These are phyloP conservation scores for Murina feae DNA, from an alignment of 2,113 vertebrate genomes.

Conservation along the genomic window DNA sequence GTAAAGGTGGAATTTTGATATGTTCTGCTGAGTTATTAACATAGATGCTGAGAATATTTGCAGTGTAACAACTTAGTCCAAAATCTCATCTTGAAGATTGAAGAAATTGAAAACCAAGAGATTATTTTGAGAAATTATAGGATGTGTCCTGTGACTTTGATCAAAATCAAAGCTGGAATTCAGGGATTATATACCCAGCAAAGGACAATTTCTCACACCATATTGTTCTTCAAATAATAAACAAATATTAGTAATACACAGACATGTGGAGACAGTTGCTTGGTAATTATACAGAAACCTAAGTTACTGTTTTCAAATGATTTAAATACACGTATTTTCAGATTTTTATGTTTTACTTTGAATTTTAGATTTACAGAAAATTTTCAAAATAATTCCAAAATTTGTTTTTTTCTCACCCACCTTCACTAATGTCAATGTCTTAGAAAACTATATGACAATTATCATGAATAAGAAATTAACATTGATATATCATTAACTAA, in stretches of 20 bases:
- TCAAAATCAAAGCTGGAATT: neutral
- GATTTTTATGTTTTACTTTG: constrained; percentile 10
- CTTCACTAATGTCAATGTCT: neutral
- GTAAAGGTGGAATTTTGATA: neutral
- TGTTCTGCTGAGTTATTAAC: constrained; percentile 2
- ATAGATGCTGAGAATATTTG: neutral
- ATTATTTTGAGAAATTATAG: neutral
- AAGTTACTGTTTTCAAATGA: neutral
- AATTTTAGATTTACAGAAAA: neutral
- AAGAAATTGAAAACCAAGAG: neutral
- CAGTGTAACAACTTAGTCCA: neutral
- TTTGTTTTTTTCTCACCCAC: neutral
- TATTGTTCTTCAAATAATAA: neutral
- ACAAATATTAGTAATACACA: neutral
- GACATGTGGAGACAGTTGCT: neutral
- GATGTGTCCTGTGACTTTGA: neutral
- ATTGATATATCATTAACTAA: neutral
- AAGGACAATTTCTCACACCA: neutral
- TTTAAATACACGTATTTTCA: neutral
- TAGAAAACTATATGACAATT: neutral
- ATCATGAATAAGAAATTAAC: neutral
- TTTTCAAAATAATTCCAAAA: constrained; percentile 5
- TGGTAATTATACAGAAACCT: neutral
- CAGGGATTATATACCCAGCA: neutral
- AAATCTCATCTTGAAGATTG: neutral